Percentiles rank a stretch among this genome's conserved stretches.
phyloP scores from a whole-genome alignment of 2,797 vertebrate species.

The Psittacula echo region DNA sequence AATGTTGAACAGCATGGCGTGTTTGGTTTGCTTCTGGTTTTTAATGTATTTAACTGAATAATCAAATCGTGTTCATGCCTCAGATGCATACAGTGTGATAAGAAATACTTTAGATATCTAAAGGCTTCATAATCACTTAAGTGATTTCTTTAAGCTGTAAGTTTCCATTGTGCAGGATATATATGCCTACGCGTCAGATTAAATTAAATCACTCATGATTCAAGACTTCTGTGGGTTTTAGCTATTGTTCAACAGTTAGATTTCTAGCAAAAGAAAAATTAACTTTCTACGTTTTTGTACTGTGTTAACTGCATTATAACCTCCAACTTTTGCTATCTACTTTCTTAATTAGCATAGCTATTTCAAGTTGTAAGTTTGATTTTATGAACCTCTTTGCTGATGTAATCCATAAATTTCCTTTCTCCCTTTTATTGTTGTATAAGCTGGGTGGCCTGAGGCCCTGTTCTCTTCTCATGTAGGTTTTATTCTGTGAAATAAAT shows the following conservation, averaged over 20 bases:
- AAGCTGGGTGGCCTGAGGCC: not conserved
- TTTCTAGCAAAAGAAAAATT: not conserved
- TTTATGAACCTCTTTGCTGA: conserved; percentile 11
- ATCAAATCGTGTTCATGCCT: conserved; percentile 21
- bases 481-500: conserved; percentile 46
- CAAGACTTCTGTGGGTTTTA: not conserved
- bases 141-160: not conserved
- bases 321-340: not conserved
- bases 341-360: conserved; percentile 24
- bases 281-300: not conserved
- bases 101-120: not conserved
- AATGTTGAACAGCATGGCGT: conserved; percentile 27
- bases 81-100: not conserved
- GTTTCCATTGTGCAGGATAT: not conserved
- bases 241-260: not conserved
- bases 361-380: not conserved
- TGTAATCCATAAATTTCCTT: not conserved
- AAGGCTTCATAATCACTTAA: conserved; percentile 9
- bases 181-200: not conserved
- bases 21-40: conserved; percentile 16
- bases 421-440: not conserved
- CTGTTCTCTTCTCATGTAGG: not conserved
- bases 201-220: conserved; percentile 16
- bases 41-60: conserved; percentile 56
- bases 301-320: not conserved